A percentile compares a stretch with the other conserved stretches of the same genome.
Evolutionary conservation across 2,113 vertebrate species (phyloP).

Genomic region (Ia io): DNA sequence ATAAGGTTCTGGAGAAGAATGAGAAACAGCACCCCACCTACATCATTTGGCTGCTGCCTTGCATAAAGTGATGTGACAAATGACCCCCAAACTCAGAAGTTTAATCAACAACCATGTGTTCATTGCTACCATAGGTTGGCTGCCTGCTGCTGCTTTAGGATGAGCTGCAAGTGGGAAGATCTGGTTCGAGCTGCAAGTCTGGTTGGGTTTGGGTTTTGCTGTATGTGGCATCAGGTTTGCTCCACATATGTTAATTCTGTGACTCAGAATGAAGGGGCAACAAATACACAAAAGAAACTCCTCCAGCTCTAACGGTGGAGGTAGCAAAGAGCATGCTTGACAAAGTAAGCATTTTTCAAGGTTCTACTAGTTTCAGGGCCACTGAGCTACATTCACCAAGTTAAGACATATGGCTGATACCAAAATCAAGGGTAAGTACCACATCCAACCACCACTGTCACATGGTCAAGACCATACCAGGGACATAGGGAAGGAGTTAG

Average conservation of each 20-base stretch:
- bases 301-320: neutral
- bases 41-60: neutral
- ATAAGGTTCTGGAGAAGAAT: neutral
- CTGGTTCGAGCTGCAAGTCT: accelerated
- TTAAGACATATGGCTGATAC: neutral
- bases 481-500: neutral
- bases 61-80: accelerated
- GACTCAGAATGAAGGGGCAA: neutral
- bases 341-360: no score
- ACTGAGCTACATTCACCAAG: neutral
- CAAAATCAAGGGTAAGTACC: neutral
- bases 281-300: neutral
- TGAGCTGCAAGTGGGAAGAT: neutral
- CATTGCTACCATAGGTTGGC: no score
- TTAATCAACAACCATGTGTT: neutral
- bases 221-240: neutral
- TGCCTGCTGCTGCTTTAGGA: neutral
- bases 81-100: neutral
- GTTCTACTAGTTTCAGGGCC: neutral
- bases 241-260: neutral
- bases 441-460: neutral
- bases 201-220: accelerated
- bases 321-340: neutral
- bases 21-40: neutral
- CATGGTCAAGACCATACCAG: neutral